Evolutionary conservation across 1,140 invertebrate species (phyloP).

Genomic region (Dinothrombium tinctorium): DNA sequence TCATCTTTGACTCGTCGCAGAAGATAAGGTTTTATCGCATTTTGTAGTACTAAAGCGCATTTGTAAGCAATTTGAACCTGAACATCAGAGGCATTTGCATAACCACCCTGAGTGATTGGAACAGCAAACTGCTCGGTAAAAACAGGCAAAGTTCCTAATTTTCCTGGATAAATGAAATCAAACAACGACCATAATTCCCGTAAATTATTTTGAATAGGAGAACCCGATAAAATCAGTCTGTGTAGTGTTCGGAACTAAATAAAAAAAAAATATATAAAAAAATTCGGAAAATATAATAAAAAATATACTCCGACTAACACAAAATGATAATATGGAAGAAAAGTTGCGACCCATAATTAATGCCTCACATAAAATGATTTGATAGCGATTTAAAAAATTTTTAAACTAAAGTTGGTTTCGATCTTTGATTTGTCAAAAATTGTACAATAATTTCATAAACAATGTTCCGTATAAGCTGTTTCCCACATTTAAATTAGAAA

Average conservation of each 20-base stretch:
- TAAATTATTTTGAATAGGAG: slow-evolving; percentile 92
- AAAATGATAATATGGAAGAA: too few relatives aligned
- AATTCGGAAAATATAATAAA: slow-evolving; percentile 10
- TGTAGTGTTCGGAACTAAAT: slow-evolving; percentile 22
- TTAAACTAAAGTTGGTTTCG: too few relatives aligned
- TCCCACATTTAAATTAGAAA: too few relatives aligned
- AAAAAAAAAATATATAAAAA: slow-evolving; percentile 5
- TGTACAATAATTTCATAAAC: too few relatives aligned
- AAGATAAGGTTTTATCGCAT: slow-evolving; percentile 75
- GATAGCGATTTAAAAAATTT: too few relatives aligned
- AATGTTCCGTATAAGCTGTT: too few relatives aligned
- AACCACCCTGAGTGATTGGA: slow-evolving; percentile 82
- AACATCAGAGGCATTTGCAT: slow-evolving; percentile 58
- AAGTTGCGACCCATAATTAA: too few relatives aligned
- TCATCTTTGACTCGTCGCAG: slow-evolving; percentile 74
- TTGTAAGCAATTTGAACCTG: slow-evolving; percentile 71
- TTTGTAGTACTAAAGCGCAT: slow-evolving; percentile 52
- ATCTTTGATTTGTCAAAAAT: too few relatives aligned
- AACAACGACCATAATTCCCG: slow-evolving; percentile 86
- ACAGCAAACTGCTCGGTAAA: slow-evolving; percentile 73
- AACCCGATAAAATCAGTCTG: slow-evolving; percentile 45
- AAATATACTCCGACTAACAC: too few relatives aligned
- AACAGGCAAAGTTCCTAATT: slow-evolving; percentile 62
- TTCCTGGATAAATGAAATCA: slow-evolving; percentile 85
- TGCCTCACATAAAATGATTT: too few relatives aligned